phyloP scores from a whole-genome alignment of 1,140 invertebrate species.

The Zophobas morio region DNA sequence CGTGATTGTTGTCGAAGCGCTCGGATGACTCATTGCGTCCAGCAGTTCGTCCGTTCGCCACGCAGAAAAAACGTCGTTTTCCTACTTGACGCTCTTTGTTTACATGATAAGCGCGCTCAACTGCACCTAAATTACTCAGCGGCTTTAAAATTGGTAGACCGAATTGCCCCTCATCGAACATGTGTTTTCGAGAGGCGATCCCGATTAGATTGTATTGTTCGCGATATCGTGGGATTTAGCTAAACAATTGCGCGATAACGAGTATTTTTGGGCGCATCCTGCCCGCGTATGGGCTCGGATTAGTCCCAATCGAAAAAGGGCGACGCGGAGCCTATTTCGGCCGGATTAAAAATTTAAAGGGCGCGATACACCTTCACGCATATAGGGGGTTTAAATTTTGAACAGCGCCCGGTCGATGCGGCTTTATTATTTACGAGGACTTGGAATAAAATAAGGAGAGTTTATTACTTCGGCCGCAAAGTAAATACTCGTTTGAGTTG shows the following conservation, averaged over 20 bases:
- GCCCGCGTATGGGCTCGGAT: not conserved
- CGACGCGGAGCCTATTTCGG: not conserved
- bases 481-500: not conserved
- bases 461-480: not conserved
- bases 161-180: not conserved
- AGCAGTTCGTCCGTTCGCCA: constrained; percentile 5
- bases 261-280: too few relatives aligned
- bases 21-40: constrained; percentile 28
- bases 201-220: not conserved
- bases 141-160: not conserved
- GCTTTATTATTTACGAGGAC: constrained; percentile 6
- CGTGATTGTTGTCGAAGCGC: constrained; percentile 33
- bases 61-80: not conserved
- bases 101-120: not conserved
- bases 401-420: constrained; percentile 3
- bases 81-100: not conserved
- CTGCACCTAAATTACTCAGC: not conserved
- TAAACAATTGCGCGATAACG: too few relatives aligned
- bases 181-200: not conserved
- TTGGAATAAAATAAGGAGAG: not conserved
- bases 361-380: constrained; percentile 1
- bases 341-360: constrained; percentile 16
- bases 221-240: too few relatives aligned
- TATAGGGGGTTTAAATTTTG: constrained; percentile 27
- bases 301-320: not conserved